Evolutionary conservation across 2,888 invertebrate species (phyloP).

Genomic region (Salticus scenicus): DNA sequence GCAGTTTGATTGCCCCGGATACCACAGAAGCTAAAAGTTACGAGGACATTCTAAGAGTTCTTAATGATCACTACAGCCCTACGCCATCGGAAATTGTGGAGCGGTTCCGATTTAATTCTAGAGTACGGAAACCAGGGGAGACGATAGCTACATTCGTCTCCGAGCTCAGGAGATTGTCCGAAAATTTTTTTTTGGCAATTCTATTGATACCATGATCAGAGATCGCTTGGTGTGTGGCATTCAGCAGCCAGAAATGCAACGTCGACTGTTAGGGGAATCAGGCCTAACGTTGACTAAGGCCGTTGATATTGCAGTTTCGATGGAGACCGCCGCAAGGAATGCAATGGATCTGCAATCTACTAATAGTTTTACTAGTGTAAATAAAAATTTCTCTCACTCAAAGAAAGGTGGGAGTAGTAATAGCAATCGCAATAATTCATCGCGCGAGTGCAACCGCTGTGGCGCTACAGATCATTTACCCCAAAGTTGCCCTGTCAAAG

Average conservation of each 20-base stretch:
- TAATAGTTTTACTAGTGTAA: too few species aligned
- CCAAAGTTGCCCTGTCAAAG: not conserved
- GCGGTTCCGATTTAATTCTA: conserved; percentile 1
- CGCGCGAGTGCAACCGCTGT: not conserved
- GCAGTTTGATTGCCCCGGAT: not conserved
- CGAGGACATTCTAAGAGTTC: not conserved
- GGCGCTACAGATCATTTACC: not conserved
- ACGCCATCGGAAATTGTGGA: conserved; percentile 10
- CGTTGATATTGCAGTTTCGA: not conserved
- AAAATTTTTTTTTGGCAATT: conserved; percentile 5
- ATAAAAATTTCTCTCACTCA: too few species aligned
- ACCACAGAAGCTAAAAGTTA: not conserved
- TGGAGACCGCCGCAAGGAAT: not conserved
- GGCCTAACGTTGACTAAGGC: not conserved
- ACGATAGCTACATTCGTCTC: not conserved
- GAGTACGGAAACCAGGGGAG: conserved; percentile 5
- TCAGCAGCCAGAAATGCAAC: not conserved
- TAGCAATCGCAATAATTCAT: too few species aligned
- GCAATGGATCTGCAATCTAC: too few species aligned
- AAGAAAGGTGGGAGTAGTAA: too few species aligned
- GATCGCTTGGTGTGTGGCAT: not conserved
- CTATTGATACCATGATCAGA: not conserved
- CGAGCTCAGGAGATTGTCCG: not conserved
- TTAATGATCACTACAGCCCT: not conserved
- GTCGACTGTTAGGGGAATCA: not conserved